Evolutionary conservation across 1,140 invertebrate genomes (phyloP), one percentile per base, ranked within the genome.

Genomic region (Neotoxoptera formosana): DNA sequence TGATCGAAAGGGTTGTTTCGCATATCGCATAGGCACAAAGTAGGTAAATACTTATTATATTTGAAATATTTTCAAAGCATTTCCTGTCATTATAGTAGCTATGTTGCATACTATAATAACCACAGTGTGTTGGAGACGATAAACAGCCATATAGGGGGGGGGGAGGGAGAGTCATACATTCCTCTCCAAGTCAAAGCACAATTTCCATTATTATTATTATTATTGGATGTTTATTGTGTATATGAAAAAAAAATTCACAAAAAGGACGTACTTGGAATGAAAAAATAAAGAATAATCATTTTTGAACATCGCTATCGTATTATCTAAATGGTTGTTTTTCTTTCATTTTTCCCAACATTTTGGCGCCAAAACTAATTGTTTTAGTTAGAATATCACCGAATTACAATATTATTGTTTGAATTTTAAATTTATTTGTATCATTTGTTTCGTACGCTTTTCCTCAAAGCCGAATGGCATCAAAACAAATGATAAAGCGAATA

Each of bases 351-450:
- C 60, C 11, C 14, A 67, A n/a, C 0, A 11, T 67, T 4, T 67
- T 67, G 30, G 60, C 30, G 4, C 11, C 30, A n/a, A 14, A 67
- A 17, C 30, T 67, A 67, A 67, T 67, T 67, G 8, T 30, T 60
- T 30, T 4, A 67, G 14, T 67, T 67, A 14, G n/a, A 67, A n/a
- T 67, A 67, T n/a, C 60, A 7, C 14, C 6, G 4, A 17, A 3
- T 67, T 67, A n/a, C 30, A n/a, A n/a, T 67, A 67, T 67, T n/a
- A 67, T n/a, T 67, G 30, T n/a, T 67, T 67, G 60, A 67, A 67
- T 67, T 67, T 67, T 67, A 67, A 67, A 67, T 67, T n/a, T 67
- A 67, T 23, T n/a, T n/a, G 60, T n/a, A 67, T 67, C 60, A 67
- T 67, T 67, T 67, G 60, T 67, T 67, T 67, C 4, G 60, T 67